Evolutionary conservation across 2,113 vertebrate genomes (phyloP).

Genomic region (Indicator maculatus): DNA sequence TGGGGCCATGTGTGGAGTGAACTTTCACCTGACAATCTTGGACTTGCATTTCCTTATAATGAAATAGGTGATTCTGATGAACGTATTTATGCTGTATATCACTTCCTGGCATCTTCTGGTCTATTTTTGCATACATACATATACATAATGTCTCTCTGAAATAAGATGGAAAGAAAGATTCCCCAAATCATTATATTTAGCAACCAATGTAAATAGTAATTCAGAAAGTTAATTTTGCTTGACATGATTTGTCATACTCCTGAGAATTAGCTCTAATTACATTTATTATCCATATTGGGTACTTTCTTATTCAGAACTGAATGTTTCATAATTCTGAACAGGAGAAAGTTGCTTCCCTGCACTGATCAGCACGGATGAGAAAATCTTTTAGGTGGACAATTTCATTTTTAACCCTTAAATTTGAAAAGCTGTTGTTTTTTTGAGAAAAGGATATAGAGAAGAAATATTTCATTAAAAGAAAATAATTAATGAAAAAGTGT

Average conservation of each 20-base stretch:
- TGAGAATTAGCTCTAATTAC: conserved; percentile 45
- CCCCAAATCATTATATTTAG: background rate
- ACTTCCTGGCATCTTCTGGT: background rate
- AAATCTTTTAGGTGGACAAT: background rate
- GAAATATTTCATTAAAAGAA: background rate
- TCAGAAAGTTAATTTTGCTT: conserved; percentile 33
- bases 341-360: background rate
- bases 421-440: background rate
- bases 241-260: conserved; percentile 38
- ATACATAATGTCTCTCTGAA: background rate
- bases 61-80: background rate
- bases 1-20: background rate
- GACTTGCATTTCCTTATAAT: background rate
- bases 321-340: background rate
- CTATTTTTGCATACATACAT: background rate
- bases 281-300: conserved; percentile 31
- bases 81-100: background rate
- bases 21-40: background rate
- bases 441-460: background rate
- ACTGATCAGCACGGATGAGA: background rate
- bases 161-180: background rate
- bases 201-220: background rate
- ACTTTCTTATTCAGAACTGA: conserved; percentile 10
- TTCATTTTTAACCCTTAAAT: background rate
- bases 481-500: background rate